Conservation (phyloP, 2,888 invertebrate genomes). For the Panopea generosa region DNA sequence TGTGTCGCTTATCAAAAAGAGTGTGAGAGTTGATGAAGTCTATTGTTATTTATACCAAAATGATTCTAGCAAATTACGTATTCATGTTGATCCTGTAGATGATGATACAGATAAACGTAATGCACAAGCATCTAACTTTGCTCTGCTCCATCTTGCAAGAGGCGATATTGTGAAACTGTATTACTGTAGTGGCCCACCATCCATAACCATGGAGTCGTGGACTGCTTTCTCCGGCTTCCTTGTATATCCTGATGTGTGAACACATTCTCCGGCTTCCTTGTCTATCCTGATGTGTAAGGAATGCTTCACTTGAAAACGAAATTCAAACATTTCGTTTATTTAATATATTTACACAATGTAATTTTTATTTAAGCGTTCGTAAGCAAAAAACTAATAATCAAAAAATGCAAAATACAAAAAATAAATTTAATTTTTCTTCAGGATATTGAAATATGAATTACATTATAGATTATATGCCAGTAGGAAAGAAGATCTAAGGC, state of each 20-base stretch:
- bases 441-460: too few species aligned
- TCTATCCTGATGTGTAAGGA: too few species aligned
- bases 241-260: background rate
- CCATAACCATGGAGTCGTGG: background rate
- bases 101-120: background rate
- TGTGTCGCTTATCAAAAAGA: background rate
- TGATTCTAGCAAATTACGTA: background rate
- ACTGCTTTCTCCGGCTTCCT: background rate
- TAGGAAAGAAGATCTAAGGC: too few species aligned
- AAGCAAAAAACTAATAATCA: too few species aligned
- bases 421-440: too few species aligned
- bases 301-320: too few species aligned
- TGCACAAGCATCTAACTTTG: background rate
- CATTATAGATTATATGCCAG: too few species aligned
- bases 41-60: background rate
- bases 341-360: too few species aligned
- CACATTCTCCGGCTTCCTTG: too few species aligned
- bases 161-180: background rate
- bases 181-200: background rate
- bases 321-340: too few species aligned
- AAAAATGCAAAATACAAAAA: too few species aligned
- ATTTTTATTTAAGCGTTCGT: too few species aligned
- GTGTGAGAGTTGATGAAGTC: background rate
- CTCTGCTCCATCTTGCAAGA: background rate
- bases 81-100: background rate